Evolutionary conservation across 2,113 vertebrate species (phyloP).

Genomic region (Cardinalis cardinalis): DNA sequence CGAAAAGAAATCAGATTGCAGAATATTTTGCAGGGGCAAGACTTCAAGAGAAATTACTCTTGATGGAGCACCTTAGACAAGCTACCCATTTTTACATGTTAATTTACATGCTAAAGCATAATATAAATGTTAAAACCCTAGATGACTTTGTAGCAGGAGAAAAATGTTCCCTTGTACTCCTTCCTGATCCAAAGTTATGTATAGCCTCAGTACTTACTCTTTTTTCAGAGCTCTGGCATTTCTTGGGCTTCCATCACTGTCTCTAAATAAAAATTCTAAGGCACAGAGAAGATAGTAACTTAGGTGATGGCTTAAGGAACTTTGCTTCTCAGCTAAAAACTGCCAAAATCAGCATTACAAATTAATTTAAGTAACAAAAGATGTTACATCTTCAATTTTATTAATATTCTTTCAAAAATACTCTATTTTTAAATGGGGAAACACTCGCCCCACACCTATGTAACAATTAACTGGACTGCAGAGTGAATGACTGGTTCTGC

Average conservation of each 20-base stretch:
- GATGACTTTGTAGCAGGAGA: neutral
- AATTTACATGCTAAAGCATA: neutral
- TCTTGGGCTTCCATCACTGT: neutral
- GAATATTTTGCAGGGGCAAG: neutral
- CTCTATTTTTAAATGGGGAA: neutral
- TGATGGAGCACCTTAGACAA: conserved; percentile 3
- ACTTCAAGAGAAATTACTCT: neutral
- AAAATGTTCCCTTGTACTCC: neutral
- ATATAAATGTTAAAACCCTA: neutral
- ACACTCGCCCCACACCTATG: fast-evolving
- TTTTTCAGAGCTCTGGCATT: neutral
- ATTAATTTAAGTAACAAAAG: neutral
- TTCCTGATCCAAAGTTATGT: neutral
- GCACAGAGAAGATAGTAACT: neutral
- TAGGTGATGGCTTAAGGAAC: neutral
- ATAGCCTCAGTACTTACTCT: neutral
- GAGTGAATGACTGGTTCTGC: neutral
- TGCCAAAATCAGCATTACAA: neutral
- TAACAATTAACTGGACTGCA: neutral
- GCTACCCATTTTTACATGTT: neutral
- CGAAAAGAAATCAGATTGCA: neutral
- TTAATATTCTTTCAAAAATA: neutral
- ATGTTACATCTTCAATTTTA: neutral
- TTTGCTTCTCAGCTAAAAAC: neutral
- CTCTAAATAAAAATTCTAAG: neutral